Base-by-base conservation (phyloP, 2,888 invertebrate species). In the Rhagonycha lutea region DNA sequence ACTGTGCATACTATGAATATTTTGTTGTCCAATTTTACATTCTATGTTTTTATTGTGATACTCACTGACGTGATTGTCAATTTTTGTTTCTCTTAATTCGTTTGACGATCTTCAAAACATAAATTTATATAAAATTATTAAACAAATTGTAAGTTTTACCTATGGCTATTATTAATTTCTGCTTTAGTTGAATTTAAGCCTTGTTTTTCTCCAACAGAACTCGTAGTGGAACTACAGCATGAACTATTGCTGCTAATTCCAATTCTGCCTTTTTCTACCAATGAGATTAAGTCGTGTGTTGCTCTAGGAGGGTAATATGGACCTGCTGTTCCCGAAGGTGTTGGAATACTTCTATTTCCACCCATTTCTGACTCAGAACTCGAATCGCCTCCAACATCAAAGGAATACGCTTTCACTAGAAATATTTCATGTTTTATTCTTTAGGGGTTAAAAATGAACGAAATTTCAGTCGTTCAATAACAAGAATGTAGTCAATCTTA, bases 341-440 rank as follows among this genome's bases (percentile, higher is more conserved):
- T 14, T 75, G 80, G 79, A 70, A 81, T 76, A 72, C 79, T 75
- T 80, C 79, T 47, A 78, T 74, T 92, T 62, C 78, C 80, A 12
- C 86, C 86, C 82, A 85, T 92, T 84, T 95, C 95, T 69, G 94
- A 94, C 85, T 95, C 95, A 47, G 94, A 94, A 81, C 94, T 94
- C 4, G 92, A 91, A 79, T 92, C 92, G 79, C 91, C 92, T 79
- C 91, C 92, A 81, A 75, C 76, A 73, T 92, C 91, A 83, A 92
- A 91, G 9, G 91, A 90, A 84, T 91, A 92, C 61, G 91, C 89
- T 84, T 91, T 90, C 11, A 90, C 92, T 78, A 62, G 23, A 76
- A 78, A n/a, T n/a, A 1, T 32, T 47, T n/a, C 47, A 8, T n/a
- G 47, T n/a, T 47, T 47, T n/a, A 47, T 47, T 47, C 5, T 47